phyloP scores from a whole-genome alignment of 2,888 invertebrate genomes.

The Dione vanillae region DNA sequence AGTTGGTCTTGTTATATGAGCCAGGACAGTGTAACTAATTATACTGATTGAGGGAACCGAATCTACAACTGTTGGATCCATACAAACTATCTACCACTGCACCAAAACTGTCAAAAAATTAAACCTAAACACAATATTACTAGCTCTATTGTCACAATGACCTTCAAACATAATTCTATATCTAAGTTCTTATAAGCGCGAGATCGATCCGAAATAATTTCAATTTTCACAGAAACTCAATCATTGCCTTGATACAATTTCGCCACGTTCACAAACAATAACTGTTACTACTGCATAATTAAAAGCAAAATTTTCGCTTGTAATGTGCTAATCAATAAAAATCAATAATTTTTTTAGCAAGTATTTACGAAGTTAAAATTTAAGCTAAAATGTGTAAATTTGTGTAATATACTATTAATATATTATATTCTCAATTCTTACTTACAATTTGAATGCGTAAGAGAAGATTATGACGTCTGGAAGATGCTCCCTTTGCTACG shows the following conservation, averaged over 20 bases:
- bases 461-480: no score
- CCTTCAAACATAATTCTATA: conserved; percentile 13
- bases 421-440: no score
- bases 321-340: background rate
- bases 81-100: no score
- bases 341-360: background rate
- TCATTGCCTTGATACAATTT: conserved; percentile 17
- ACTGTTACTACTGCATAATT: background rate
- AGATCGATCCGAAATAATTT: conserved; percentile 9
- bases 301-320: background rate
- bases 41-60: no score
- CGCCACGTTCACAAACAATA: conserved; percentile 1
- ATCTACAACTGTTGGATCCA: no score
- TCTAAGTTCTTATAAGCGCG: background rate
- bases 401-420: no score
- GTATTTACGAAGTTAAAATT: background rate
- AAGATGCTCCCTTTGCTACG: no score
- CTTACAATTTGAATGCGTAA: no score
- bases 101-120: no score
- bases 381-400: no score
- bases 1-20: no score
- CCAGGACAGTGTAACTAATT: no score
- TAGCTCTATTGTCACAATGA: background rate
- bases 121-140: background rate
- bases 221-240: conserved; percentile 7